phyloP scores from a whole-genome alignment of 2,797 vertebrate species.

The Chaetophractus vellerosus region DNA sequence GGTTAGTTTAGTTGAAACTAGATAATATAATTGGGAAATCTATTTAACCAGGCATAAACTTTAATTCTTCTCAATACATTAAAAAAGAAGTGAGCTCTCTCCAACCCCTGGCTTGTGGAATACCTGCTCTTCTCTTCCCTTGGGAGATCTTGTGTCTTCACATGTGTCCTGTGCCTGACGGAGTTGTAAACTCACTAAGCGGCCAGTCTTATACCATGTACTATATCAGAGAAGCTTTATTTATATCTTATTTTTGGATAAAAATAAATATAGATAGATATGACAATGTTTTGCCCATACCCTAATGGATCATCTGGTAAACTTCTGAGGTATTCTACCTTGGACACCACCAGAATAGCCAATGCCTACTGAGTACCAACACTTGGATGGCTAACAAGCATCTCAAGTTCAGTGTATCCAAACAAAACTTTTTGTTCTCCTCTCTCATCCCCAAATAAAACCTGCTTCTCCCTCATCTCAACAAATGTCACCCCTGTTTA shows the following conservation, averaged over 20 bases:
- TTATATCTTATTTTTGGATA: conserved; percentile 16
- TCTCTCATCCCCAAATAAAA: background rate
- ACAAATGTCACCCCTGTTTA: background rate
- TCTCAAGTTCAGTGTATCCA: background rate
- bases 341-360: background rate
- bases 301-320: background rate
- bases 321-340: background rate
- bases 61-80: background rate
- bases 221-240: background rate
- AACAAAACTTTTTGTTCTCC: background rate
- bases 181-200: background rate
- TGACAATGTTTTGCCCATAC: background rate
- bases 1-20: conserved; percentile 34
- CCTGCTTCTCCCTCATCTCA: background rate
- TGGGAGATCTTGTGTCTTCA: background rate
- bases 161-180: background rate
- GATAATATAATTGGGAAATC: background rate
- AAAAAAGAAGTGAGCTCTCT: background rate
- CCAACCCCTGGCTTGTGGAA: background rate
- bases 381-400: background rate
- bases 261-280: background rate
- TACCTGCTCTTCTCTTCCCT: background rate
- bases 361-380: background rate
- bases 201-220: background rate
- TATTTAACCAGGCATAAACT: background rate